A percentile compares a stretch with the other conserved stretches of the same genome.
phyloP scores from a whole-genome alignment of 2,888 invertebrate species.

The Caenorhabditis virilis region DNA sequence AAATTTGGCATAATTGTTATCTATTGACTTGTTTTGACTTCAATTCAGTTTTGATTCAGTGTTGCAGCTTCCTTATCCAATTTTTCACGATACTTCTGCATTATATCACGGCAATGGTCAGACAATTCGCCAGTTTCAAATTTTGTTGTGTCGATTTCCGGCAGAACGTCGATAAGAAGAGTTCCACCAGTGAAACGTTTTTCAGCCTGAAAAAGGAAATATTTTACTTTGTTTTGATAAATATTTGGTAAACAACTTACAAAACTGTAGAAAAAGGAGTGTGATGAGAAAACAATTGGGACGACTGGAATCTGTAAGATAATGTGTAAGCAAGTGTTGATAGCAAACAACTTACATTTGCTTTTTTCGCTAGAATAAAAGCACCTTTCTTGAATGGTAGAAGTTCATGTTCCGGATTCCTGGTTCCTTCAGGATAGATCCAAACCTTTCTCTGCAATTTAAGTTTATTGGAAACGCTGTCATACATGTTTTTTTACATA shows the following conservation, averaged over 20 bases:
- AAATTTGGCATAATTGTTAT: too few species aligned
- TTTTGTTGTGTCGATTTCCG: constrained; percentile 43
- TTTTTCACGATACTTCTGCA: constrained; percentile 38
- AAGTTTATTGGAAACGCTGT: neutral
- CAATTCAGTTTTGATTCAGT: too few species aligned
- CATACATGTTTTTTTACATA: constrained; percentile 6
- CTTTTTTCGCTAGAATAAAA: constrained; percentile 82
- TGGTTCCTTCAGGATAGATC: constrained; percentile 93
- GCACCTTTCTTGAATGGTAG: constrained; percentile 95
- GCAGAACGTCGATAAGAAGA: constrained; percentile 45
- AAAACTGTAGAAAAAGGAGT: constrained; percentile 74
- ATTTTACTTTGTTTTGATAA: neutral
- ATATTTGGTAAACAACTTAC: constrained; percentile 14
- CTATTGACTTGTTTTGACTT: too few species aligned
- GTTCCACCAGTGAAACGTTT: constrained; percentile 42
- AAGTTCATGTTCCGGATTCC: constrained; percentile 81
- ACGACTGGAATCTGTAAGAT: constrained; percentile 83
- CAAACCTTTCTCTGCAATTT: constrained; percentile 77
- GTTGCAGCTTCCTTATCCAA: constrained; percentile 27
- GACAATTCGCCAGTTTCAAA: constrained; percentile 51
- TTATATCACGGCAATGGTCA: constrained; percentile 43
- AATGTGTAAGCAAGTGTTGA: too few species aligned
- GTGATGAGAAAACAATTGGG: constrained; percentile 87
- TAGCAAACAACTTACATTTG: too few species aligned
- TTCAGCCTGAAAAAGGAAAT: constrained; percentile 33